These are phyloP conservation scores for Drosophila anomelani DNA, from an alignment of 2,888 invertebrate genomes.

Conservation along the genomic window DNA sequence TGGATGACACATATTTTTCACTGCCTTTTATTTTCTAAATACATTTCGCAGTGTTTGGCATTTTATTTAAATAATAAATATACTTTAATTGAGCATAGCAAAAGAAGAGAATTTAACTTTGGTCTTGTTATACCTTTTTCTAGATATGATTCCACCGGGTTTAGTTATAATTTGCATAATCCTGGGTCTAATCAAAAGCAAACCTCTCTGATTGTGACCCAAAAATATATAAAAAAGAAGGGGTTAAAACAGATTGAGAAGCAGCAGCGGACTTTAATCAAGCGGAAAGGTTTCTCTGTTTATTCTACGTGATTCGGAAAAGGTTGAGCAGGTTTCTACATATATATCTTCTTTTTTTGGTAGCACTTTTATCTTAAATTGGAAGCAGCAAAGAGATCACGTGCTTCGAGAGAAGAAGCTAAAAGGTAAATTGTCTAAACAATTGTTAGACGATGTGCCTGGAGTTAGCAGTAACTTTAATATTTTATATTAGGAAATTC, in stretches of 20 bases:
- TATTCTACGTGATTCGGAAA: slow-evolving; percentile 43
- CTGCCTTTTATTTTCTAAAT: slow-evolving; percentile 26
- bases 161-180: slow-evolving; percentile 58
- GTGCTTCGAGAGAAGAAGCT: slow-evolving; percentile 16
- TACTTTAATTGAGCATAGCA: slow-evolving; percentile 12
- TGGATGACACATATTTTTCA: slow-evolving; percentile 22
- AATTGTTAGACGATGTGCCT: slow-evolving; percentile 9
- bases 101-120: not conserved
- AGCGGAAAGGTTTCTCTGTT: slow-evolving; percentile 41
- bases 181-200: slow-evolving; percentile 39
- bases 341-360: slow-evolving; percentile 11
- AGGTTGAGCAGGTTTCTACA: slow-evolving; percentile 28
- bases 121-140: slow-evolving; percentile 20
- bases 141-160: not conserved
- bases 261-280: slow-evolving; percentile 30
- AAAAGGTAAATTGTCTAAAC: slow-evolving; percentile 32
- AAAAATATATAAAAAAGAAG: slow-evolving; percentile 16
- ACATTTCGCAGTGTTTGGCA: slow-evolving; percentile 24
- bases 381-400: slow-evolving; percentile 25
- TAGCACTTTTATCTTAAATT: slow-evolving; percentile 29
- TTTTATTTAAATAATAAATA: slow-evolving; percentile 30
- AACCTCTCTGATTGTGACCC: slow-evolving; percentile 35
- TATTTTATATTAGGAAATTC: slow-evolving; percentile 1
- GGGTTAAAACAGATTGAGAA: slow-evolving; percentile 15
- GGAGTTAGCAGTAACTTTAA: not conserved